These are phyloP conservation scores for Drymonia ruficornis DNA, from an alignment of 2,888 invertebrate genomes.

Conservation along the genomic window DNA sequence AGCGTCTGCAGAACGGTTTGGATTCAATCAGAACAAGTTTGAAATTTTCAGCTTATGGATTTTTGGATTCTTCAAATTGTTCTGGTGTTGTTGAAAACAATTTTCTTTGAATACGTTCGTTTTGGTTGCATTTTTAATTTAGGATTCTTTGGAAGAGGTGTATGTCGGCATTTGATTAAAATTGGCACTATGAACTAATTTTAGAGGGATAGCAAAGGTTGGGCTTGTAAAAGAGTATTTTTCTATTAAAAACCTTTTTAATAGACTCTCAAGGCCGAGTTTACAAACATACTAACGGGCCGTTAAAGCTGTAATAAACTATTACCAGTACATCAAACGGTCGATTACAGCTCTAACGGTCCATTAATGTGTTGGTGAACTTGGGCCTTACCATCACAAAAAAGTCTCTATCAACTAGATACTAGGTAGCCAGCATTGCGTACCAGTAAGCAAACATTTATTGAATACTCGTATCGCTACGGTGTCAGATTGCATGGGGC, in stretches of 20 bases:
- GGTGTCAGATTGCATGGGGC: conserved; percentile 35
- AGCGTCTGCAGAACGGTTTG: conserved; percentile 32
- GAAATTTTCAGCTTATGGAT: conserved; percentile 18
- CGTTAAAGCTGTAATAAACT: too few relatives aligned
- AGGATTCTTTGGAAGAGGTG: not conserved
- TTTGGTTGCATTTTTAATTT: conserved; percentile 3
- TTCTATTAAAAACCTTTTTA: too few relatives aligned
- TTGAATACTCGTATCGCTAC: conserved; percentile 25
- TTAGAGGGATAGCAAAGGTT: too few relatives aligned
- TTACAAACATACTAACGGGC: too few relatives aligned
- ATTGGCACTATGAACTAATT: too few relatives aligned
- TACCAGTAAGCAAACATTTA: conserved; percentile 25
- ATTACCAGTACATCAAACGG: too few relatives aligned
- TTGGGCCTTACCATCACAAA: too few relatives aligned
- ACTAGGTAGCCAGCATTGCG: not conserved
- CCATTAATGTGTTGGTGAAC: too few relatives aligned
- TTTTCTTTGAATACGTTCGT: conserved; percentile 5
- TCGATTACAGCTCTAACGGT: too few relatives aligned
- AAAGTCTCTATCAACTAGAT: too few relatives aligned
- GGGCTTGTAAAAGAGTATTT: too few relatives aligned
- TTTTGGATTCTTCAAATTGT: conserved; percentile 14
- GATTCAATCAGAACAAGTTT: conserved; percentile 28
- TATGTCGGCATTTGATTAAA: not conserved
- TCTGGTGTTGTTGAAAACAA: conserved; percentile 1
- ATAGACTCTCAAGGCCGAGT: too few relatives aligned